These are phyloP conservation scores for Tillus elongatus DNA, from an alignment of 2,888 invertebrate species.

Conservation along the genomic window DNA sequence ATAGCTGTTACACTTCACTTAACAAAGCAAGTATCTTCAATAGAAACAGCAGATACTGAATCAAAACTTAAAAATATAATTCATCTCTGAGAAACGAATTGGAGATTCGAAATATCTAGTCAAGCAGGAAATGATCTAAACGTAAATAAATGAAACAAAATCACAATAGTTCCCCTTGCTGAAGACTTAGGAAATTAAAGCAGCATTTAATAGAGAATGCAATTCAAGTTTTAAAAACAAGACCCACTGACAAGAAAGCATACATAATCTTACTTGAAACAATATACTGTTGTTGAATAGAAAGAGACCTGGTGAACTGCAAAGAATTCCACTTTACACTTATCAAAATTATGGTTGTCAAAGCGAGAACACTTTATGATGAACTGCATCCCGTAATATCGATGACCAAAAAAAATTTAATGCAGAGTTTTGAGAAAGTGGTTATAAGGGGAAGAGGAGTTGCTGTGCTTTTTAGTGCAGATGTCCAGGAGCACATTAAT, in stretches of 20 bases:
- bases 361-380: too few species aligned
- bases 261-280: constrained; percentile 21
- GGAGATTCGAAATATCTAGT: constrained; percentile 19
- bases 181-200: constrained; percentile 19
- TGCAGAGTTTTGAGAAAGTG: too few species aligned
- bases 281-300: constrained; percentile 23
- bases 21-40: constrained; percentile 21
- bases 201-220: constrained; percentile 11
- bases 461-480: too few species aligned
- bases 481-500: too few species aligned
- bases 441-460: too few species aligned
- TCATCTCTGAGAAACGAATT: constrained; percentile 18
- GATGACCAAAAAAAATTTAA: too few species aligned
- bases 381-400: too few species aligned
- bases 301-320: constrained; percentile 23
- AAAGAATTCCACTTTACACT: constrained; percentile 17
- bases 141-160: constrained; percentile 15
- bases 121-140: constrained; percentile 20
- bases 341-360: too few species aligned
- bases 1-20: constrained; percentile 15
- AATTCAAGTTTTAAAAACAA: constrained; percentile 6
- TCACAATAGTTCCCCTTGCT: constrained; percentile 15
- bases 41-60: too few species aligned
- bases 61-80: constrained; percentile 21
- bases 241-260: too few species aligned